Conservation (phyloP, 2,797 vertebrate species). For the Australoheros facetus region DNA sequence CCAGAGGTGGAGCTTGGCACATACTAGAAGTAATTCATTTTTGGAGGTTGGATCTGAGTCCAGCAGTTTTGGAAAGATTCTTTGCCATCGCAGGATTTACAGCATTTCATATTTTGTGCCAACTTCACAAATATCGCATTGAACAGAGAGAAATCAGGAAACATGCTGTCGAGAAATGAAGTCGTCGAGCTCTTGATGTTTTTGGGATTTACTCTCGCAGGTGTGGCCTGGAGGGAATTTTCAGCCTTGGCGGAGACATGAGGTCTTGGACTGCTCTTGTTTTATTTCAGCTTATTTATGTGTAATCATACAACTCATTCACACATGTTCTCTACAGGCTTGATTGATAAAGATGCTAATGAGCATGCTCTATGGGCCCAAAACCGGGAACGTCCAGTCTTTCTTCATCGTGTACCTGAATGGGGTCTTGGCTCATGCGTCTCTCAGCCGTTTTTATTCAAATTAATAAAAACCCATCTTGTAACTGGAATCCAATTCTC, state of each 20-base stretch:
- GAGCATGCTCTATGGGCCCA: background rate
- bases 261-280: background rate
- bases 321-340: background rate
- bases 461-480: background rate
- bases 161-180: background rate
- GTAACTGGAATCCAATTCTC: background rate
- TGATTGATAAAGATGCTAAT: background rate
- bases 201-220: background rate
- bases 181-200: background rate
- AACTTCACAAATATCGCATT: background rate
- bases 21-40: too few relatives aligned
- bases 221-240: background rate
- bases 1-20: background rate
- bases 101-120: background rate
- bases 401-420: background rate
- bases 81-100: background rate
- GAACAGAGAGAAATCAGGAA: background rate
- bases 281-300: background rate
- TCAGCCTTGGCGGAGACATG: background rate
- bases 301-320: background rate
- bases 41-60: too few relatives aligned
- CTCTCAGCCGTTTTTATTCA: background rate
- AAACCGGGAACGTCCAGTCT: background rate
- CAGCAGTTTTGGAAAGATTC: background rate
- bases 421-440: background rate